Evolutionary conservation across 1,140 invertebrate genomes (phyloP), one percentile per base, ranked within the genome.

Genomic region (Aporrectodea caliginosa): DNA sequence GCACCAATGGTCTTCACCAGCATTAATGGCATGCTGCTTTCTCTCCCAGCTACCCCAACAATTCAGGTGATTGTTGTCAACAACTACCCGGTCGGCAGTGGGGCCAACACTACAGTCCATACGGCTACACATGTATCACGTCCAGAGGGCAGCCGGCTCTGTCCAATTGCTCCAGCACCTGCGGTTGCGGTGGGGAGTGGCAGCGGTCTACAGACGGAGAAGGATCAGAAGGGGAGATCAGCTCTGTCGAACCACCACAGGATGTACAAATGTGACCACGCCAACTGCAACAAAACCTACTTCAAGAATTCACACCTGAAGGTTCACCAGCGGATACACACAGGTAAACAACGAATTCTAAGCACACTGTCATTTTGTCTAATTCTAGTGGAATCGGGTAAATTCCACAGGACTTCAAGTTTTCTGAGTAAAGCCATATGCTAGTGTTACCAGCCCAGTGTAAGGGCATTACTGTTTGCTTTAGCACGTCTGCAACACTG

Each of bases 241-340:
- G 33, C n/a, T 2, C 2, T 33, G 1, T 12, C 73, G n/a, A 74
- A 34, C 73, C 73, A 33, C n/a, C 33, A 43, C 6, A 35, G 35
- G 31, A 35, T 35, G 33, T 76, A 76, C 75, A 76, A 76, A 58
- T 83, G 83, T 68, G 69, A 73, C 1, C 82, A 78, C 58, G 58
- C 75, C 16, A 93, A 93, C 35, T 98, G 96, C 89, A 94, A 94
- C 43, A 98, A 98, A 90, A 95, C 98, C 74, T 98, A 93, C 85
- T 92, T 91, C 27, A 93, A 93, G 84, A 92, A 91, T 78, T 92
- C 92, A 14, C 92, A 93, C 85, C 87, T 93, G 1, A 92, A 92
- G 82, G 92, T 92, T 6, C 92, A 93, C 86, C 87, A 92, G 2
- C 85, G 92, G 80, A 91, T 87, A n/a, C 87, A 87, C 71, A 79